These are phyloP conservation scores for Pilophorus perplexus DNA, from an alignment of 2,888 invertebrate genomes.

Conservation along the genomic window DNA sequence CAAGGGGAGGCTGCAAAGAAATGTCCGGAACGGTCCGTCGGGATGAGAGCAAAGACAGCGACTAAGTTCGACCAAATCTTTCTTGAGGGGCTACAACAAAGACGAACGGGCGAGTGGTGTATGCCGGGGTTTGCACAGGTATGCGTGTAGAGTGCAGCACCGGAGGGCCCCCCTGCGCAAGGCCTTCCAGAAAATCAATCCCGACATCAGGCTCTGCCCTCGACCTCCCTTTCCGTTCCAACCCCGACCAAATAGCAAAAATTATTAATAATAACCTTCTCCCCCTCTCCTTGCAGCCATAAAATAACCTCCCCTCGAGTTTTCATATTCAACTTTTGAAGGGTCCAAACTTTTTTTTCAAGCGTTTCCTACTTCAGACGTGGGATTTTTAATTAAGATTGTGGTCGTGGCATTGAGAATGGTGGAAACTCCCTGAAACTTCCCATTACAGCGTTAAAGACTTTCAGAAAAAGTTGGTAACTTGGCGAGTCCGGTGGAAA, in stretches of 20 bases:
- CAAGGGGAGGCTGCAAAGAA: too few species aligned
- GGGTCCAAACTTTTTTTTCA: too few species aligned
- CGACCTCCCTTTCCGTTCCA: background rate
- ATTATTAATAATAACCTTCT: conserved; percentile 25
- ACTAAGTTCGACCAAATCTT: conserved; percentile 9
- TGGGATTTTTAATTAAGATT: too few species aligned
- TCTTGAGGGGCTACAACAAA: background rate
- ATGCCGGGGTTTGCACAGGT: conserved; percentile 28
- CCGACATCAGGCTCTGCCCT: background rate
- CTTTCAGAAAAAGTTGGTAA: too few species aligned
- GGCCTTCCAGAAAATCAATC: conserved; percentile 23
- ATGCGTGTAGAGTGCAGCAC: conserved; percentile 30
- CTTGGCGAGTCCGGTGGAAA: too few species aligned
- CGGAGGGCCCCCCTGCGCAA: conserved; percentile 2
- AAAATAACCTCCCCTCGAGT: too few species aligned
- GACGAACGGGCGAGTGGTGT: conserved; percentile 13
- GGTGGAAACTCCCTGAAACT: too few species aligned
- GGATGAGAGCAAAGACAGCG: conserved; percentile 11
- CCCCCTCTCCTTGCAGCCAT: background rate
- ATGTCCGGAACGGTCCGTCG: too few species aligned
- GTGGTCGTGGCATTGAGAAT: too few species aligned
- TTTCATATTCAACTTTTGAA: too few species aligned
- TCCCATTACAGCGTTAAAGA: too few species aligned
- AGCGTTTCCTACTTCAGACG: too few species aligned
- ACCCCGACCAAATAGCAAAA: conserved; percentile 27